Base-by-base conservation (phyloP, 2,888 invertebrate species). In the Cephus pygmeus region DNA sequence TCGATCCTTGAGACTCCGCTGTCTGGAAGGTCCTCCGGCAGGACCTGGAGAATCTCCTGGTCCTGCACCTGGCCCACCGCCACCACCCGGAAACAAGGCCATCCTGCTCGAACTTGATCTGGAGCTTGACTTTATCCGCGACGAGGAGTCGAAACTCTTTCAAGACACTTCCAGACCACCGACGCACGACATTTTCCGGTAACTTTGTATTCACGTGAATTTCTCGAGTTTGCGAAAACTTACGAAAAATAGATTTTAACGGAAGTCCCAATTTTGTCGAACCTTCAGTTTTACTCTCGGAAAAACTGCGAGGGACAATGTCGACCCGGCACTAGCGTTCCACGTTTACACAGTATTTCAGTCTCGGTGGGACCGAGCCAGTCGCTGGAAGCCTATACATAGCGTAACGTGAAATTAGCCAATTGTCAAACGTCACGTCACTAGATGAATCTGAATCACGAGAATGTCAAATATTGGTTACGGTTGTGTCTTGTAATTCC, bases 1-100 rank as follows among this genome's bases (percentile, higher is more conserved):
- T 78, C 96, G 94, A 91, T 96, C 96, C 91, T 95, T 95, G 86
- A 96, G 93, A 76, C 96, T 96, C 81, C 96, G 94, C 88, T 96
- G 96, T 79, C 96, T 93, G 80, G 95, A 94, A 79, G 96, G 96
- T 85, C 93, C 93, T 30, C 75, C 78, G 56, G 77, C 69, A 15
- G 77, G 40, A 34, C 78, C 79, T 69, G 80, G 73, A 76, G 75
- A 79, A 69, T 81, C 79, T 73, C 31, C 31, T 33, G 71, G 71
- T 71, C 71, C 71, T 33, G 71, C 71, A 31, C 12, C 12, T 33
- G 33, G 33, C 12, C 71, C 69, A 34, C 69, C 56, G n/a, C 40
- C 69, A 11, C 87, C 84, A 15, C 88, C 89, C 79, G 89, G 86
- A 82, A 90, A 90, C 78, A 91, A 83, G 73, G 89, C 90, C 91